phyloP scores from a whole-genome alignment of 2,113 vertebrate species.

The Azemiops feae region DNA sequence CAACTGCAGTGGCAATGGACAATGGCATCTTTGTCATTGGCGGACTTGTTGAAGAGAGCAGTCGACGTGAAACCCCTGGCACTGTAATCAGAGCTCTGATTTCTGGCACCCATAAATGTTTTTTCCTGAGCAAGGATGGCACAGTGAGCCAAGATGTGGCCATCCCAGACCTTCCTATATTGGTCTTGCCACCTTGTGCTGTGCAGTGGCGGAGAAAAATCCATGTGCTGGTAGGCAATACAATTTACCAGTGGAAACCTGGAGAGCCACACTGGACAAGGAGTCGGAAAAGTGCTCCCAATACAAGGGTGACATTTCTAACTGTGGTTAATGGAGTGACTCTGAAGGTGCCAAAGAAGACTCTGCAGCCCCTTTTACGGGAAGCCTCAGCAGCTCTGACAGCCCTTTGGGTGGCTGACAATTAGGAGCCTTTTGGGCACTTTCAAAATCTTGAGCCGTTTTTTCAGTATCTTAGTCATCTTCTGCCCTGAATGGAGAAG shows the following conservation, averaged over 20 bases:
- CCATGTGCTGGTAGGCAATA: conserved; percentile 79
- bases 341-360: conserved; percentile 32
- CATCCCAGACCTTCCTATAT: conserved; percentile 75
- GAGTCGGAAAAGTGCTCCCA: conserved; percentile 16
- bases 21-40: conserved; percentile 80
- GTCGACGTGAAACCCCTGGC: conserved; percentile 19
- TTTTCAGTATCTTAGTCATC: background rate
- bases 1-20: conserved; percentile 76
- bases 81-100: conserved; percentile 29
- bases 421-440: background rate
- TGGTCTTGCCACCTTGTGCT: conserved; percentile 74
- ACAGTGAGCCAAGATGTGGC: conserved; percentile 37
- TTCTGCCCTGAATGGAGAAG: background rate
- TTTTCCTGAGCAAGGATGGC: conserved; percentile 36
- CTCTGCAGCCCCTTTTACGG: conserved; percentile 18
- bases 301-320: conserved; percentile 11
- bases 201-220: conserved; percentile 79
- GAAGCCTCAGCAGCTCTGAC: conserved; percentile 22
- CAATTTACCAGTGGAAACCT: conserved; percentile 81
- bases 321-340: conserved; percentile 30
- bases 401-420: conserved; percentile 22
- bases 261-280: conserved; percentile 50
- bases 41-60: conserved; percentile 61
- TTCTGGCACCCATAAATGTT: conserved; percentile 26
- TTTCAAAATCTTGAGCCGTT: background rate